Base-by-base conservation (phyloP, 92 coral and sea anemone species). In the Epizoanthus stellaris region DNA sequence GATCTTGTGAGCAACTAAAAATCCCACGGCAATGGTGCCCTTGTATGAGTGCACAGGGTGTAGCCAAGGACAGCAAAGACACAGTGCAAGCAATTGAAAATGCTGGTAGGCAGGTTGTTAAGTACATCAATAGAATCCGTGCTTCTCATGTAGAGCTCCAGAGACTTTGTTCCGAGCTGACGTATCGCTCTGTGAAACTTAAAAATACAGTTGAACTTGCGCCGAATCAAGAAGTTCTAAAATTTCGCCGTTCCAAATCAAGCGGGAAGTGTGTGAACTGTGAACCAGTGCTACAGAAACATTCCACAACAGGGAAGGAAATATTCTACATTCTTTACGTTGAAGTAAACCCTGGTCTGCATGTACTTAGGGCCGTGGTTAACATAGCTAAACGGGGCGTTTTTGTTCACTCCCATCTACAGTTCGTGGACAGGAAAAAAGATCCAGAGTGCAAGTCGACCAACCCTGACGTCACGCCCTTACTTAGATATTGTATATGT, bases 1-100 rank as follows among this genome's bases (percentile, higher is more conserved):
- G 92, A 3, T 70, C 94, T 0, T 91, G 94, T 68, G 87, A 91
- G 6, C 84, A 68, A 14, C 73, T 91, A 34, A 53, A 88, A 17
- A 85, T 91, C 39, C 94, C 94, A 43, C 62, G 82, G 3, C 94
- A 91, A 8, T 91, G 94, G 94, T 91, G 94, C 42, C 94, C 94
- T 0, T 91, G 94, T 43, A 17, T 91, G 7, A 42, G 80, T 7
- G 85, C 79, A 20, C 47, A 80, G 15, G 49, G 39, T 30, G 58
- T 61, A 40, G 42, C 80, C 49, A 52, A 61, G 2, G 23, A 67
- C 16, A 57, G 57, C 14, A 23, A 56, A 40, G 42, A 43, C 17
- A 4, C 36, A 3, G 13, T n/a, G 20, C 43, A 63, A 79, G 42
- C 6, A 19, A 34, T 88, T 39, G 60, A 57, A 80, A 63, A 67